Percentiles rank a stretch among this genome's conserved stretches.
phyloP scores from a whole-genome alignment of 2,888 invertebrate genomes.

The Liposcelis brunnea region DNA sequence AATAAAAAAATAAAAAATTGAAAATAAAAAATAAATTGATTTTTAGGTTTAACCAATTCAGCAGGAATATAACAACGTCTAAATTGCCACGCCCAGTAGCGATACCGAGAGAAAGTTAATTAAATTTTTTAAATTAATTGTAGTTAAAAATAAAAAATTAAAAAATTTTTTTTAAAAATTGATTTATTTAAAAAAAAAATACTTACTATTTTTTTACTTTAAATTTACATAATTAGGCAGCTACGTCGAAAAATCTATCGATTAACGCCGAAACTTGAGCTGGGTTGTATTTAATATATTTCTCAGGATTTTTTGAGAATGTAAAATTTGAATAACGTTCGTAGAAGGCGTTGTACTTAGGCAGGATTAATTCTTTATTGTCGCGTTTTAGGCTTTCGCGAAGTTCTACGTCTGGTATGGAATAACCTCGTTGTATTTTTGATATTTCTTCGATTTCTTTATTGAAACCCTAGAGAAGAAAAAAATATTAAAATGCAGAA shows the following conservation, averaged over 20 bases:
- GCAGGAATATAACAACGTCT: no score
- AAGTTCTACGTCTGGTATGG: slow-evolving; percentile 82
- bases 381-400: slow-evolving; percentile 75
- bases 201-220: no score
- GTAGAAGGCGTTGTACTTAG: slow-evolving; percentile 67
- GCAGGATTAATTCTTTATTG: slow-evolving; percentile 74
- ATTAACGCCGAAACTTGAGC: slow-evolving; percentile 67
- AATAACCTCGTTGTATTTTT: slow-evolving; percentile 72
- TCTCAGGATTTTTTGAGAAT: slow-evolving; percentile 85
- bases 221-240: slow-evolving; percentile 40
- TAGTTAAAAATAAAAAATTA: no score
- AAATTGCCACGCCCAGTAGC: no score
- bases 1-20: no score
- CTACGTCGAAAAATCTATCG: slow-evolving; percentile 84
- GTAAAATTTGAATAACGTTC: slow-evolving; percentile 55
- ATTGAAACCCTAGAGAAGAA: slow-evolving; percentile 61
- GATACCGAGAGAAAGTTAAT: no score
- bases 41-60: no score
- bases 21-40: no score
- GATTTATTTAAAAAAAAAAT: no score
- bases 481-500: slow-evolving; percentile 12
- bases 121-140: no score
- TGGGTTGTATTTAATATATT: slow-evolving; percentile 81
- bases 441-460: slow-evolving; percentile 86
- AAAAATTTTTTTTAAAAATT: no score